phyloP scores from a whole-genome alignment of 2,888 invertebrate genomes.

The Scaptomyza parva region DNA sequence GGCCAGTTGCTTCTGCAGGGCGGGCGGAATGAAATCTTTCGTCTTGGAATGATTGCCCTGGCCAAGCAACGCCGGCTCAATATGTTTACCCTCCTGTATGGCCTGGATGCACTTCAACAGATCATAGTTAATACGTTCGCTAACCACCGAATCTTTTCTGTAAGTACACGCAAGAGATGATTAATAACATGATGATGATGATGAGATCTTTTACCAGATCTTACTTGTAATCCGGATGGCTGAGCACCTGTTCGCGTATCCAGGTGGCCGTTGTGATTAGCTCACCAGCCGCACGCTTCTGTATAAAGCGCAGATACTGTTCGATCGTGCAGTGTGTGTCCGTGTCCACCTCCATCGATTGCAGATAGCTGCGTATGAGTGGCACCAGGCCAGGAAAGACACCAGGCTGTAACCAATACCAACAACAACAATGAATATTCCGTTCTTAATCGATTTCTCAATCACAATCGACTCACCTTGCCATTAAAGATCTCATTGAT shows the following conservation, averaged over 20 bases:
- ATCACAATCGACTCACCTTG: conserved; percentile 81
- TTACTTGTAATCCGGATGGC: conserved; percentile 96
- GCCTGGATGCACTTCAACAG: conserved; percentile 90
- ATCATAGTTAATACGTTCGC: conserved; percentile 96
- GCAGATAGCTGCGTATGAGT: conserved; percentile 96
- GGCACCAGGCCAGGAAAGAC: conserved; percentile 98
- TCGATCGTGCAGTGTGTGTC: conserved; percentile 99
- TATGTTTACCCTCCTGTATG: conserved; percentile 89
- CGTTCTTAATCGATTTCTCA: not conserved
- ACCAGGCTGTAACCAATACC: conserved; percentile 85
- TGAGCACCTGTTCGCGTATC: conserved; percentile 95
- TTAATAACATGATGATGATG: conserved; percentile 52
- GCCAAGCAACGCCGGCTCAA: conserved; percentile 92
- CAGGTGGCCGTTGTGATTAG: conserved; percentile 97
- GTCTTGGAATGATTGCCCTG: conserved; percentile 91
- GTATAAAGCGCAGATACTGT: conserved; percentile 97
- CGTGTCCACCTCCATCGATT: conserved; percentile 98
- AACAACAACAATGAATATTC: not conserved
- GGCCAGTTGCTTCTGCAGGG: conserved; percentile 87
- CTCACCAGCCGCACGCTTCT: conserved; percentile 94
- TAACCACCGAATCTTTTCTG: conserved; percentile 95
- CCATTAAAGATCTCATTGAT: conserved; percentile 99
- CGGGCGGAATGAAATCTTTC: conserved; percentile 93
- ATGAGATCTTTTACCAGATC: conserved; percentile 46
- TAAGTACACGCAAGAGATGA: conserved; percentile 23